These are phyloP conservation scores for Thymallus thymallus DNA, from an alignment of 2,113 vertebrate genomes.

Conservation along the genomic window DNA sequence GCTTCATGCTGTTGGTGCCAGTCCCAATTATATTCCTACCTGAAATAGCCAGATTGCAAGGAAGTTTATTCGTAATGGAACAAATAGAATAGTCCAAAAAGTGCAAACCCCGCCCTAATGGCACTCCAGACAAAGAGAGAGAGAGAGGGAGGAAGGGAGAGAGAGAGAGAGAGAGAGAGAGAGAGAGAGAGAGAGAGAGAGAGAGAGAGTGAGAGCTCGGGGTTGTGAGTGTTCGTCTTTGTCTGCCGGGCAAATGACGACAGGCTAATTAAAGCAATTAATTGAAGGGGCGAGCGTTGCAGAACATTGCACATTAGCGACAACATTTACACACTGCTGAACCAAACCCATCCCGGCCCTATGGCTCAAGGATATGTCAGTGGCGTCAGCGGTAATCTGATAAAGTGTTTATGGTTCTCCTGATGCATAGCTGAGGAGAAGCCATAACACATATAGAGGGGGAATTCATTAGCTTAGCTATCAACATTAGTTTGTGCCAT, in stretches of 20 bases:
- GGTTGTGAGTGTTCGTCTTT: background rate
- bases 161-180: background rate
- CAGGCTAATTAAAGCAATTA: background rate
- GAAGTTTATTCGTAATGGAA: too few species aligned
- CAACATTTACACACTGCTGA: constrained; percentile 37
- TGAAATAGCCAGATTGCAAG: too few species aligned
- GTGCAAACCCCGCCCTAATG: too few species aligned
- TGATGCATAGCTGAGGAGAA: constrained; percentile 31
- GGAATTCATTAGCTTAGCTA: too few species aligned
- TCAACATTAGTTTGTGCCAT: too few species aligned
- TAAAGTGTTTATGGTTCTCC: constrained; percentile 16
- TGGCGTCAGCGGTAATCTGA: constrained; percentile 46
- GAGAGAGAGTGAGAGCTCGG: background rate
- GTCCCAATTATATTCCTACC: too few species aligned
- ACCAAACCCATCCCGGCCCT: constrained; percentile 24
- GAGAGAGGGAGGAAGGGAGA: too few species aligned
- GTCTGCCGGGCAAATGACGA: background rate
- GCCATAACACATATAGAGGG: background rate
- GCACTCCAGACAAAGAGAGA: too few species aligned
- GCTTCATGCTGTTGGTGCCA: too few species aligned
- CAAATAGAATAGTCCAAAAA: too few species aligned
- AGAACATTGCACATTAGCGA: constrained; percentile 42
- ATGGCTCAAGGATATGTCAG: constrained; percentile 26
- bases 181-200: background rate
- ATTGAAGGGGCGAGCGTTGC: constrained; percentile 7